Base-by-base conservation (phyloP, 2,113 vertebrate genomes). In the Theropithecus gelada region DNA sequence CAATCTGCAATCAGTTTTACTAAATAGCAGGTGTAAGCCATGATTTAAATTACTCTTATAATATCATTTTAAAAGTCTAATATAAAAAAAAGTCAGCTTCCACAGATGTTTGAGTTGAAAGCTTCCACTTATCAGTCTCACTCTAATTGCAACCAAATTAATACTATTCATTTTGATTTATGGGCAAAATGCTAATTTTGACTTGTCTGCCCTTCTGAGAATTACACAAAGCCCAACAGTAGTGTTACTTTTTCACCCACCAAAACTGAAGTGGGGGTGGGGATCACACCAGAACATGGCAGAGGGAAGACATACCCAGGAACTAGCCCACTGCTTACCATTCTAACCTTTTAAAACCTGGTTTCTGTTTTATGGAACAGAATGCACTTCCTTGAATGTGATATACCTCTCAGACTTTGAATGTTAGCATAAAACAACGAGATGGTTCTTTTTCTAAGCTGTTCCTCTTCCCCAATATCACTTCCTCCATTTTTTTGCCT, bases 121-220 rank as follows among this genome's bases (percentile, higher is more conserved):
- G 80, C 93, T 96, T 94, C 73, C 92, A 90, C 95, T 97, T 97
- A 95, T 59, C 80, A 96, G 87, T 88, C 90, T 96, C 94, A 92
- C 81, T 92, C 90, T 93, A 98, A 97, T 86, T 96, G 72, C 93
- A 95, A 79, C 50, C 81, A 92, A 97, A 97, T 97, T 97, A 96
- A 95, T 95, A 93, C 66, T 96, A 90, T 96, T 97, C 95, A 95
- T 57, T 96, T 96, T 97, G 90, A 97, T 97, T 98, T 97, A 95
- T 96, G 64, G n/a, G 27, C 1, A 78, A 97, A 92, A 88, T 73
- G 75, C 70, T 97, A 75, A 97, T 92, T 97, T 90, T 84, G 57
- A 97, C 40, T 81, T 81, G 78, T 18, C 52, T 80, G 45, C 40
- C 76, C 79, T 94, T 90, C 20, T 83, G 59, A 35, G 45, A 88